A percentile compares a stretch with the other conserved stretches of the same genome.
Evolutionary conservation across 2,888 invertebrate genomes (phyloP).

Genomic region (Cybosia mesomella): DNA sequence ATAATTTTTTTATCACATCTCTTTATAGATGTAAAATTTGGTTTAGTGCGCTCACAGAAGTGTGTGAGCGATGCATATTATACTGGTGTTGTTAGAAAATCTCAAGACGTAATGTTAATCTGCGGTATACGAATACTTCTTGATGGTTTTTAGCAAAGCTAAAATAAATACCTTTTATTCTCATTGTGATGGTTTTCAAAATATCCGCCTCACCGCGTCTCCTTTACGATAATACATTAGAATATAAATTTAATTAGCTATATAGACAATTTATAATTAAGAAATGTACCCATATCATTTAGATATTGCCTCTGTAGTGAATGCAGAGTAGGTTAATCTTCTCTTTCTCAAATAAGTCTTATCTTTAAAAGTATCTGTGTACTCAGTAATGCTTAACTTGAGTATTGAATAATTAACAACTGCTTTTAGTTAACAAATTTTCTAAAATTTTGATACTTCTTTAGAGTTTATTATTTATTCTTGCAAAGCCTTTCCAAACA

Average conservation of each 20-base stretch:
- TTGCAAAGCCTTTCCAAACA: background rate
- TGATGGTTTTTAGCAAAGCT: background rate
- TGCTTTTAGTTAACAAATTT: background rate
- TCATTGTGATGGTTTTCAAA: background rate
- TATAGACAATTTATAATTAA: no score
- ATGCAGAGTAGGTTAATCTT: no score
- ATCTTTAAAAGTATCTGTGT: background rate
- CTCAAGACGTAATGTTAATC: background rate
- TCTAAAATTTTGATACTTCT: background rate
- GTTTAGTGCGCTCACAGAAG: background rate
- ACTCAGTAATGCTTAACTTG: background rate
- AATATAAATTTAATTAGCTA: no score
- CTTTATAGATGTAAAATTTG: conserved; percentile 2
- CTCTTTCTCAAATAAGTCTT: no score
- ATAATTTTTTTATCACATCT: conserved; percentile 39
- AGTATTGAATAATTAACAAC: background rate
- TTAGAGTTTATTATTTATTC: background rate
- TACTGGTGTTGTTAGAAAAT: background rate
- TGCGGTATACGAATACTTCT: background rate
- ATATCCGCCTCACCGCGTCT: no score
- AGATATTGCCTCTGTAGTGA: no score
- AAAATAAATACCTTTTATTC: background rate
- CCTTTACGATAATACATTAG: no score
- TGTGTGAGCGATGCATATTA: background rate
- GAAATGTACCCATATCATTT: no score